Conservation (phyloP, 1,140 invertebrate species). For the Lepidurus apus region DNA sequence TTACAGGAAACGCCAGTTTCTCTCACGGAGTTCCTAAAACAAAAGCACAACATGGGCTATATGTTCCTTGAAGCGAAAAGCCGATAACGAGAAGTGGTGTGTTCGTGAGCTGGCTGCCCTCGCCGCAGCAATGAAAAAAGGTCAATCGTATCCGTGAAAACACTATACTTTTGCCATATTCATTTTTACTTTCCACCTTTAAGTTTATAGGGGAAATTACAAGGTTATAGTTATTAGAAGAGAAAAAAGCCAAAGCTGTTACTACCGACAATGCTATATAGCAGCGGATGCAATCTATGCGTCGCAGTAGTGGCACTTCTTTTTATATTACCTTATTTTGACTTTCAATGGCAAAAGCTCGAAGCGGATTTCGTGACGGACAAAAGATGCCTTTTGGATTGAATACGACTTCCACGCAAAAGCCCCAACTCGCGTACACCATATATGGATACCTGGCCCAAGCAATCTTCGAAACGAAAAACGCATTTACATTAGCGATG, state of each 20-base stretch:
- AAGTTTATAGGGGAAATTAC: not conserved
- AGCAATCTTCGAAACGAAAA: not conserved
- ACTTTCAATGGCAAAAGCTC: not conserved
- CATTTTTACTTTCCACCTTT: not conserved
- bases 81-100: slow-evolving; percentile 9
- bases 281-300: not conserved
- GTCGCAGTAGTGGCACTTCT: not conserved
- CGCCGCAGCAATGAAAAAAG: not conserved
- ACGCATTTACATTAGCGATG: not conserved
- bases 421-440: not conserved
- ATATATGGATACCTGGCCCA: not conserved
- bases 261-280: not conserved
- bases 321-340: not conserved
- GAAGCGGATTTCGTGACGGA: not conserved
- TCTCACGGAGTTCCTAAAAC: not conserved
- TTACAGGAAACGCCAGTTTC: not conserved
- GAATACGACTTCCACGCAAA: not conserved
- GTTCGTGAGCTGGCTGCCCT: not conserved
- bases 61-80: not conserved
- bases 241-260: not conserved
- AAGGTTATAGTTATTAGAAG: not conserved
- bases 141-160: not conserved
- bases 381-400: not conserved
- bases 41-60: not conserved
- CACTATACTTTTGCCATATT: not conserved